Base-by-base conservation (phyloP, 2,888 invertebrate species). In the Polylopha cassiicola region DNA sequence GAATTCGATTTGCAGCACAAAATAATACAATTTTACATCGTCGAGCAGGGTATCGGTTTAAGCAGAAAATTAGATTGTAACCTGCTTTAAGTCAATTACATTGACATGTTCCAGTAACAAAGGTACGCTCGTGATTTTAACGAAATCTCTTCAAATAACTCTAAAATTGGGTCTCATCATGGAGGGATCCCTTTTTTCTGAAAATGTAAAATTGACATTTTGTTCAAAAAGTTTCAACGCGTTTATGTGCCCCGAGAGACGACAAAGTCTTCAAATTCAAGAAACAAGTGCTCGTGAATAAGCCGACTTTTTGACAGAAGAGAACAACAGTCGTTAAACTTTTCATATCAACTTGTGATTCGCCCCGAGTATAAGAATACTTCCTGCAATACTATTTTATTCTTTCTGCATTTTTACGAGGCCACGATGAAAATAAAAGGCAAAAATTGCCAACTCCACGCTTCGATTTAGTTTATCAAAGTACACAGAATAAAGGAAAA, bases 271-370 rank as follows among this genome's bases (percentile, higher is more conserved):
- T 55, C 48, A 51, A 61, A 55, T 55, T 50, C 55, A 53, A 55
- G 54, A 58, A 59, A 60, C 55, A 47, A 55, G 48, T 51, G 52
- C 46, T 18, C 34, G 14, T 16, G 43, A 46, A 56, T 56, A 59
- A 61, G 66, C 64, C 59, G 57, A 55, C 56, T 67, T 73, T 71
- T 68, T 67, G 67, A 71, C 63, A 69, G 66, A 60, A 58, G 51
- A 51, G 59, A 72, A 72, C 69, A 73, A 73, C 60, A 60, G 70
- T 66, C 66, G 66, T 74, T 64, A 63, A 73, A 73, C 73, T 73
- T 73, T 72, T 62, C 61, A 49, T 65, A 68, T 69, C 65, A 65
- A 51, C 52, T 55, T 49, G 55, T 50, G 50, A 48, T 55, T 62
- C 54, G 30, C 30, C 23, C 7, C n/a, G 13, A 27, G 37, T 22